Base-by-base conservation (phyloP, 1,140 invertebrate genomes). In the Reticulitermes speratus region DNA sequence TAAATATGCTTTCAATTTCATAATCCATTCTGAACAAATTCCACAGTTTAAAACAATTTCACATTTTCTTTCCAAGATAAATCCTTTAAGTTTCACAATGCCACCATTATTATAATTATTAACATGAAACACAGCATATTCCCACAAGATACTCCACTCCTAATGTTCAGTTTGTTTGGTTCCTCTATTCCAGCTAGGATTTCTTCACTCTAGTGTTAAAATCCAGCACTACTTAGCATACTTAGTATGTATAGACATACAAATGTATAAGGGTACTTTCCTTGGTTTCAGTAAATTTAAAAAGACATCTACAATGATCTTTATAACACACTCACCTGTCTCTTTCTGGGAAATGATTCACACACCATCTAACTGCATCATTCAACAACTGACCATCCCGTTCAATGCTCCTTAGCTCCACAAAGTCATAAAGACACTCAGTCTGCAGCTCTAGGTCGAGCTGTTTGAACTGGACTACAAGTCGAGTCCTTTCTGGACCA, bases 381-480 rank as follows among this genome's bases (percentile, higher is more conserved):
- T 94, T 90, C 19, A 90, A 87, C 16, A 83, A 82, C 32, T 84
- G 30, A n/a, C n/a, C 55, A 8, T 48, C 30, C 0, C 90, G 89
- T 83, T 19, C 52, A 3, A 44, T 91, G 91, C 32, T 89, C 87
- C 86, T 86, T 90, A 94, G 90, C 89, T 94, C 93, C 44, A 96
- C 91, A 90, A 93, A 96, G 90, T 97, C 96, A 89, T 96, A 97
- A 0, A 96, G 91, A 88, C 96, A 97, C 87, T 96, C 93, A 38
- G 93, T 91, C 90, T 97, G 96, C 86, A 92, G 92, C 89, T 97
- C 96, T 16, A 96, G 88, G 88, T 96, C 95, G 16, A 97, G 90
- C 69, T 92, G 91, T 21, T 92, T 89, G 88, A 96, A 95, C 87
- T 93, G 92, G 84, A 96, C 90, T 0, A 96, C 93, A 0, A 96